phyloP scores from a whole-genome alignment of 2,797 vertebrate species.

The Enteromius unitaeniatus region DNA sequence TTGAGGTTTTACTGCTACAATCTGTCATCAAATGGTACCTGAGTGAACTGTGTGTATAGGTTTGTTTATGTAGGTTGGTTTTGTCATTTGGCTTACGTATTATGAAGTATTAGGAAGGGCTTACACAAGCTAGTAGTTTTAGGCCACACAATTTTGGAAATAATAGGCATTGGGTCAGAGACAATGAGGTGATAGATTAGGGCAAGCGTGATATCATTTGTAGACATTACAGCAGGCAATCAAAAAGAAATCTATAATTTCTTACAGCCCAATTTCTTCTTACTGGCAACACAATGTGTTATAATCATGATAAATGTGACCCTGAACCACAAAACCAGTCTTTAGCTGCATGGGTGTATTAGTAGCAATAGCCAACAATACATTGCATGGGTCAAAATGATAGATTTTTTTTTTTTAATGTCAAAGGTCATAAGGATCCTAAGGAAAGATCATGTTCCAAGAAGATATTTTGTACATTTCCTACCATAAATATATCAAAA shows the following conservation, averaged over 20 bases:
- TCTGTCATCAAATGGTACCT: neutral
- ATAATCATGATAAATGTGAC: neutral
- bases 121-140: neutral
- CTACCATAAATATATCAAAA: neutral
- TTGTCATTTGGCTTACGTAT: neutral
- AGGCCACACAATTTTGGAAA: neutral
- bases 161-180: neutral
- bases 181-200: conserved; percentile 1
- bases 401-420: neutral
- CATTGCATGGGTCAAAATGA: neutral
- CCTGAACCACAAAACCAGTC: neutral
- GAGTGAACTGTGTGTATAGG: neutral
- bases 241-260: neutral
- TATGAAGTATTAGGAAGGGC: neutral
- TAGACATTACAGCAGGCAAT: neutral
- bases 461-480: neutral
- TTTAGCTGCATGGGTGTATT: too few relatives aligned
- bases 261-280: conserved; percentile 3
- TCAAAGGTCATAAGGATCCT: neutral
- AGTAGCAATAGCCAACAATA: neutral
- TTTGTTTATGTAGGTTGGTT: neutral
- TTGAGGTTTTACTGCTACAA: neutral
- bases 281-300: neutral
- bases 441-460: neutral
- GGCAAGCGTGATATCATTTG: neutral